Percentiles rank a stretch among this genome's conserved stretches.
Conservation (phyloP, 2,797 vertebrate genomes). For the Picus viridis region DNA sequence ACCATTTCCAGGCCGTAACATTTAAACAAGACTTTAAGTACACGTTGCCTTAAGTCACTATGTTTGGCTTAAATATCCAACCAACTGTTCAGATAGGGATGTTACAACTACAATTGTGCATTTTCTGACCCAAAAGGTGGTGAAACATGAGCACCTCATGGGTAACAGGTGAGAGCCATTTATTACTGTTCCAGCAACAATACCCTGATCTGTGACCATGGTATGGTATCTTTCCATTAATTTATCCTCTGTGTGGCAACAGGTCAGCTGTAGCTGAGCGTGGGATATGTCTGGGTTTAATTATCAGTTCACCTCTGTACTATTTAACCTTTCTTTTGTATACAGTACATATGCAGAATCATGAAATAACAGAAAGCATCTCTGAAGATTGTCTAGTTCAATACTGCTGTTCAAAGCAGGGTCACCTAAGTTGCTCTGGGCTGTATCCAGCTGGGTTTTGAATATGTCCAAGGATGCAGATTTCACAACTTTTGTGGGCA, state of each 20-base stretch:
- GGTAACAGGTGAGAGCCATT: conserved; percentile 3
- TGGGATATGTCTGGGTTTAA: neutral
- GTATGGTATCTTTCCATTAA: neutral
- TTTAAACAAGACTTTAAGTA: conserved; percentile 63
- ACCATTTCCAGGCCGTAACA: conserved; percentile 18
- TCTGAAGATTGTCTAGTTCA: neutral
- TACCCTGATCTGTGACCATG: neutral
- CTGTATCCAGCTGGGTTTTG: neutral
- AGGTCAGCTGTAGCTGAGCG: neutral
- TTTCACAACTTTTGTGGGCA: neutral
- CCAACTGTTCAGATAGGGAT: neutral
- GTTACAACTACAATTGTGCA: conserved; percentile 1
- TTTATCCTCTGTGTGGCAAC: neutral
- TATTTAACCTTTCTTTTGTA: neutral
- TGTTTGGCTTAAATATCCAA: neutral
- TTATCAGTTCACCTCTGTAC: neutral
- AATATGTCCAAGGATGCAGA: neutral
- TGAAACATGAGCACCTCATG: neutral
- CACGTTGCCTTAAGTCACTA: conserved; percentile 67
- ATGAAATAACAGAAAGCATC: neutral
- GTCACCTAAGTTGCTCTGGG: neutral
- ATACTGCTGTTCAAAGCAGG: neutral
- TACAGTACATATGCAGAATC: neutral
- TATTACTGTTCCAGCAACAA: neutral
- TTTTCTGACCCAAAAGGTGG: neutral